A percentile compares a stretch with the other conserved stretches of the same genome.
Conservation (phyloP, 2,797 vertebrate species). For the Moxostoma hubbsi region DNA sequence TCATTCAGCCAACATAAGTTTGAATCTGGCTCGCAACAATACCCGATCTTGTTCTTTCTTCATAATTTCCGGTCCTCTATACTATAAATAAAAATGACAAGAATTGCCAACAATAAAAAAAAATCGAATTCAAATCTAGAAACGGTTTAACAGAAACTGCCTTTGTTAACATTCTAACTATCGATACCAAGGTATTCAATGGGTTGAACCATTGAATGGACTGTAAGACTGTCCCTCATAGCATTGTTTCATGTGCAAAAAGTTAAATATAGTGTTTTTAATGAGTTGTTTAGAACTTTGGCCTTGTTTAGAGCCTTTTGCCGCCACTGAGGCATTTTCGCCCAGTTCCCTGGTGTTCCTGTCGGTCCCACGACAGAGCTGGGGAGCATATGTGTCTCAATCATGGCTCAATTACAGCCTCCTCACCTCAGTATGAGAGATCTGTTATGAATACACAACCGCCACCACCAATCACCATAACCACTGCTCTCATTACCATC, state of each 20-base stretch:
- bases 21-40: neutral
- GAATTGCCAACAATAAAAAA: neutral
- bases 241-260: too few relatives aligned
- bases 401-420: conserved; percentile 60
- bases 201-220: too few relatives aligned
- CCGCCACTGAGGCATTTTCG: neutral
- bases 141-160: too few relatives aligned
- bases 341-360: conserved; percentile 8
- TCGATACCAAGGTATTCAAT: too few relatives aligned
- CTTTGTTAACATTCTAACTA: too few relatives aligned
- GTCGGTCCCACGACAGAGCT: conserved; percentile 9
- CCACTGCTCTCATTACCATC: conserved; percentile 59
- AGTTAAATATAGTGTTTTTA: too few relatives aligned
- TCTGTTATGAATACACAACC: conserved; percentile 60
- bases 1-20: neutral
- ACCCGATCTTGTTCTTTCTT: neutral
- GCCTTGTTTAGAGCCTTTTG: neutral
- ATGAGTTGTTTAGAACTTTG: neutral
- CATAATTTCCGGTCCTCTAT: neutral
- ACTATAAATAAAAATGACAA: neutral
- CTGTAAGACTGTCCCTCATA: too few relatives aligned
- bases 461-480: conserved; percentile 58
- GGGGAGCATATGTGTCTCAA: conserved; percentile 53
- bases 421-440: conserved; percentile 49
- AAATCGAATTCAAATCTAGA: neutral